Evolutionary conservation across 2,113 vertebrate species (phyloP), one percentile per base, ranked within the genome.

Genomic region (Embiotoca jacksoni): DNA sequence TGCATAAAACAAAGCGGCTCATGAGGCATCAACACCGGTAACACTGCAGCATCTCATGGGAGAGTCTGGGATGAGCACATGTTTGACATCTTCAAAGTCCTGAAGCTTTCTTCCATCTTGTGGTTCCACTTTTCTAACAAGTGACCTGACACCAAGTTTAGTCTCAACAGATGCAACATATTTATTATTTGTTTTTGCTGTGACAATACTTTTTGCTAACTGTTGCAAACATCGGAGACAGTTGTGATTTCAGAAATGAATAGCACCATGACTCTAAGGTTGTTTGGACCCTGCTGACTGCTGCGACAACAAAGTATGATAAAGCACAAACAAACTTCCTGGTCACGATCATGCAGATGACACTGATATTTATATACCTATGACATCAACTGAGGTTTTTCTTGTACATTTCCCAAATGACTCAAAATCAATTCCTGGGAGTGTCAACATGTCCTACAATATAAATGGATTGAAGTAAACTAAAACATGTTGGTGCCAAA

Each of bases 161-260:
- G 7, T 44, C 33, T 36, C 49, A 46, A 64, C 14, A 55, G 36
- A 32, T 0, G 3, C 5, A 52, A 30, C 15, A 7, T 7, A 53
- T 64, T 64, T 50, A 35, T 57, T 50, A 53, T 64, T 64, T 50
- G 44, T 57, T 50, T 47, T 37, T 23, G 2, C n/a, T 14, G 11
- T 36, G 32, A 64, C 41, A 55, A 55, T 37, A 10, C 1, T 53
- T 2, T 52, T 56, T 59, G 23, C 6, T 58, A 36, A 23, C 1
- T 36, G 59, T 69, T 68, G 11, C 39, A 73, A 59, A 64, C 31
- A 57, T 76, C 61, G 62, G 33, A 14, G 6, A 61, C 5, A 56
- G 50, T 30, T 37, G 15, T 2, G 14, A 37, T 8, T 15, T 46
- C 0, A 53, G 15, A 47, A 72, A 53, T 8, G 14, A 30, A 71